Conservation (phyloP, 2,797 vertebrate genomes). For the Chrosomus eos region DNA sequence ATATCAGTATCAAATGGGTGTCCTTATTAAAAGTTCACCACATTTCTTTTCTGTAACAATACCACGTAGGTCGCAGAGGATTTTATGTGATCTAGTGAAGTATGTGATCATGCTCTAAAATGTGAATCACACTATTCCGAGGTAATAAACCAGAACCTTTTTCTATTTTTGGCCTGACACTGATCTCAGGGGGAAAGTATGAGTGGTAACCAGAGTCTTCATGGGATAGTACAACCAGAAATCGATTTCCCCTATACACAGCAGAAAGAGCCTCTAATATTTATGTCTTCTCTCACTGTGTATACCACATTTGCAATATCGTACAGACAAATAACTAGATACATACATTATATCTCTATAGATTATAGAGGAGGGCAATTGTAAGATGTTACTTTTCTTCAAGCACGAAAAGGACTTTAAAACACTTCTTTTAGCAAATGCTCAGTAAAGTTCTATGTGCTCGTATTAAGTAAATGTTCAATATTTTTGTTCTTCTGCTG, state of each 20-base stretch:
- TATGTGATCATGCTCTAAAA: constrained; percentile 20
- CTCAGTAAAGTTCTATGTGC: not conserved
- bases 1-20: not conserved
- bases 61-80: not conserved
- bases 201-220: not conserved
- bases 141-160: not conserved
- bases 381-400: not conserved
- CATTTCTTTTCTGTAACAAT: not conserved
- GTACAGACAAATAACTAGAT: not conserved
- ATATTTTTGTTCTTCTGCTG: not conserved
- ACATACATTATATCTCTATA: not conserved
- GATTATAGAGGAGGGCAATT: not conserved
- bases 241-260: constrained; percentile 9
- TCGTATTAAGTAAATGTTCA: not conserved
- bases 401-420: not conserved
- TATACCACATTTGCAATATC: not conserved
- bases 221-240: not conserved
- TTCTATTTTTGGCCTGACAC: constrained; percentile 14
- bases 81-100: constrained; percentile 3
- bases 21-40: not conserved
- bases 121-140: constrained; percentile 7
- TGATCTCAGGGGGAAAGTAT: constrained; percentile 13
- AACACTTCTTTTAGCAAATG: not conserved
- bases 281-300: not conserved
- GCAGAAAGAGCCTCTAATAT: constrained; percentile 7